Percentiles rank a stretch among this genome's conserved stretches.
Evolutionary conservation across 2,797 vertebrate genomes (phyloP).

Genomic region (Thunnus albacares): DNA sequence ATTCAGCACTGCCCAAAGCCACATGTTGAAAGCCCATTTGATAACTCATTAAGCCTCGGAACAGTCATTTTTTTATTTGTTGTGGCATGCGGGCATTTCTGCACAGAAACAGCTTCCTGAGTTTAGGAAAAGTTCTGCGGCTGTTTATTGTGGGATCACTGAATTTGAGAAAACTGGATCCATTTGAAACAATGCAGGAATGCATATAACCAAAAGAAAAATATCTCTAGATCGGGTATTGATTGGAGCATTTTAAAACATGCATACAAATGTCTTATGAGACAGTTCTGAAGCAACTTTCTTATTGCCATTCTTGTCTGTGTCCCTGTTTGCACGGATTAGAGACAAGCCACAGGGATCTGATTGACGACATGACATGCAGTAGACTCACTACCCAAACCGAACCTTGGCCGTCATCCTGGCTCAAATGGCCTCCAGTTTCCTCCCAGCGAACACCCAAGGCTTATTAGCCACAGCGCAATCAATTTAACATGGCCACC

Average conservation of each 20-base stretch:
- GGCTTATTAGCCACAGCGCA: slow-evolving; percentile 69
- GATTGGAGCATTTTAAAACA: background rate
- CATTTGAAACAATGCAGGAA: slow-evolving; percentile 25
- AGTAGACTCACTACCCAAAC: slow-evolving; percentile 40
- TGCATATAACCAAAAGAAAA: slow-evolving; percentile 5
- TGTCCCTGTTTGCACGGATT: slow-evolving; percentile 32
- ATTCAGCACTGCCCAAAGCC: slow-evolving; percentile 60
- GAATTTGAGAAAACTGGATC: slow-evolving; percentile 37
- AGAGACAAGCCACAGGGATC: slow-evolving; percentile 44
- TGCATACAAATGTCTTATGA: background rate
- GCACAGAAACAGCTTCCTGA: slow-evolving; percentile 27
- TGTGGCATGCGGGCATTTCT: slow-evolving; percentile 42
- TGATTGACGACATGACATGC: slow-evolving; percentile 51
- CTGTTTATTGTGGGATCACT: slow-evolving; percentile 45
- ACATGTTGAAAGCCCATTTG: slow-evolving; percentile 72
- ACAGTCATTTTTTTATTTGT: slow-evolving; percentile 43
- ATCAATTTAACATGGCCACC: slow-evolving; percentile 75
- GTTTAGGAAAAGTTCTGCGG: slow-evolving; percentile 36
- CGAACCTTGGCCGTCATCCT: slow-evolving; percentile 32
- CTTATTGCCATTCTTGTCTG: slow-evolving; percentile 6
- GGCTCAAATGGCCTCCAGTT: slow-evolving; percentile 40
- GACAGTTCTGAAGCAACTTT: background rate
- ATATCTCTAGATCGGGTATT: background rate
- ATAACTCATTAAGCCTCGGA: slow-evolving; percentile 61
- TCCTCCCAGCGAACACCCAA: slow-evolving; percentile 58